Evolutionary conservation across 2,797 vertebrate species (phyloP).

Genomic region (Adelosebastes latens): DNA sequence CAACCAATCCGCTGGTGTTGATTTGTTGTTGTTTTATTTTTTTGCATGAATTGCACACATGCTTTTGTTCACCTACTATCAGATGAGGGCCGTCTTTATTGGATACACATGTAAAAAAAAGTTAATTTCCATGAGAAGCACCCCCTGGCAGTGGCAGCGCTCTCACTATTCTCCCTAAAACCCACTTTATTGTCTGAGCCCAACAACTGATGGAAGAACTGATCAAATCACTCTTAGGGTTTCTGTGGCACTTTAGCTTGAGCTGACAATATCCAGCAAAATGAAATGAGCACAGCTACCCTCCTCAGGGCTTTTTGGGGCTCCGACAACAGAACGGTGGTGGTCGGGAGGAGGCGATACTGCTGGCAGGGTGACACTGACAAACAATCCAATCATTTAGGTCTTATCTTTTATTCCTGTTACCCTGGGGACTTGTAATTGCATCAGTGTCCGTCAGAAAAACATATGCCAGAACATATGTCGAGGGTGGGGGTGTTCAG

Average conservation of each 20-base stretch:
- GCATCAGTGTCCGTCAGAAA: slow-evolving; percentile 58
- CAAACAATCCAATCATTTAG: slow-evolving; percentile 60
- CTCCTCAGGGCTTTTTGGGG: slow-evolving; percentile 24
- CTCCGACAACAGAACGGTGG: slow-evolving; percentile 7
- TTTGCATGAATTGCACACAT: background rate
- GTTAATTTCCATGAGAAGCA: background rate
- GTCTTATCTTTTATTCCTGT: slow-evolving; percentile 56
- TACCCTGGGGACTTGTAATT: slow-evolving; percentile 45
- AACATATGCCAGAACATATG: slow-evolving; percentile 65
- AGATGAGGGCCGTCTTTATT: slow-evolving; percentile 3
- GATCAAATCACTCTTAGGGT: slow-evolving; percentile 39
- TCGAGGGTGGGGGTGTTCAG: slow-evolving; percentile 27
- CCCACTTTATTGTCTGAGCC: slow-evolving; percentile 29
- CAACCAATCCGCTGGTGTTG: background rate
- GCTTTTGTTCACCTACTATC: background rate
- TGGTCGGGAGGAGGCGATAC: slow-evolving; percentile 13
- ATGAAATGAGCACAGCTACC: slow-evolving; percentile 29
- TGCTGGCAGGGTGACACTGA: slow-evolving; percentile 34
- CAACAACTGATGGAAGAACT: slow-evolving; percentile 27
- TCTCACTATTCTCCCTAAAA: slow-evolving; percentile 5
- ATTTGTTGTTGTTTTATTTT: background rate
- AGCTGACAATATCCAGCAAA: slow-evolving; percentile 26
- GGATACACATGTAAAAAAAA: background rate
- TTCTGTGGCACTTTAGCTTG: slow-evolving; percentile 31
- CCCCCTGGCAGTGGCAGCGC: background rate